Evolutionary conservation across 2,888 invertebrate species (phyloP).

Genomic region (Gryllus longicercus): DNA sequence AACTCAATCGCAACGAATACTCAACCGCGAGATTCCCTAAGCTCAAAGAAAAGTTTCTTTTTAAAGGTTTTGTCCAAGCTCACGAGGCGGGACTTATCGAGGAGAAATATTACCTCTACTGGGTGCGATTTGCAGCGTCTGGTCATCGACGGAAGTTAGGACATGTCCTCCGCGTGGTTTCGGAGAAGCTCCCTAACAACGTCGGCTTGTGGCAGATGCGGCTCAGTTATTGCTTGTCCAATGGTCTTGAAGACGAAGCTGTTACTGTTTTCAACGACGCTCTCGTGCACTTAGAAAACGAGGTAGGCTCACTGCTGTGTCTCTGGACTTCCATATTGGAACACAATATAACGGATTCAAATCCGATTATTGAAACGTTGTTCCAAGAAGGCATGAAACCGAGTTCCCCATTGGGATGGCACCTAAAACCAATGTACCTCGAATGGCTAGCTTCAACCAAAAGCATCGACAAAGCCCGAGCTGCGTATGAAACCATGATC

Average conservation of each 20-base stretch:
- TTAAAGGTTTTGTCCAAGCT: neutral
- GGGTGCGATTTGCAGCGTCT: neutral
- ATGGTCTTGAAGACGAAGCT: neutral
- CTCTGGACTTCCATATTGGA: neutral
- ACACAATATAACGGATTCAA: neutral
- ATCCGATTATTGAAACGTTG: neutral
- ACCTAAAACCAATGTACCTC: neutral
- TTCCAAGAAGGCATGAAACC: neutral
- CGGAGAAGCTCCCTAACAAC: neutral
- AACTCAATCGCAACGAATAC: neutral
- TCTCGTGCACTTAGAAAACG: neutral
- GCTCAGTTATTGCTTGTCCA: neutral
- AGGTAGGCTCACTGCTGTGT: neutral
- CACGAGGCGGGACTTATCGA: neutral
- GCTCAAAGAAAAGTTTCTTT: neutral
- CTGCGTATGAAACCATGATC: neutral
- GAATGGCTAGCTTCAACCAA: neutral
- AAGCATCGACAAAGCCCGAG: neutral
- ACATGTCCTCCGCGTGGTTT: neutral
- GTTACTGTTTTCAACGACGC: neutral
- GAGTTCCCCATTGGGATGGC: neutral
- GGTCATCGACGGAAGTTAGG: neutral
- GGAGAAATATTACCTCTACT: neutral
- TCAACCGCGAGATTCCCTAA: neutral
- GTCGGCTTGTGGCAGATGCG: constrained; percentile 8